Evolutionary conservation across 2,888 invertebrate species (phyloP).

Genomic region (Drosophila testacea): DNA sequence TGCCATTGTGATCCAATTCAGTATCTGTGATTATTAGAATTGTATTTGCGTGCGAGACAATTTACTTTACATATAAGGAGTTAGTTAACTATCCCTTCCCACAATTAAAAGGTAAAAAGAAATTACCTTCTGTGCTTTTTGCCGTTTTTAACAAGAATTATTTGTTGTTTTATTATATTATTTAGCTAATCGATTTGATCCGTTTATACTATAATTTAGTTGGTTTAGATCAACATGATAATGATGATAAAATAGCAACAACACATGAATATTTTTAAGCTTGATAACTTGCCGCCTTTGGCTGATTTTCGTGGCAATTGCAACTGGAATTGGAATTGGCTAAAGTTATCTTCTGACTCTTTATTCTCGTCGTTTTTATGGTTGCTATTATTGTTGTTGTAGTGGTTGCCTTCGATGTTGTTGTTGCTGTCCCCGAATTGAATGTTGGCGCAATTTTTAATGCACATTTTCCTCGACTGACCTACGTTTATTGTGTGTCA

Average conservation of each 20-base stretch:
- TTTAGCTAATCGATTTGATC: constrained; percentile 6
- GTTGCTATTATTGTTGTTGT: constrained; percentile 19
- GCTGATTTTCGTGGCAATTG: constrained; percentile 56
- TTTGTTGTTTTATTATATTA: constrained; percentile 11
- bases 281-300: constrained; percentile 53
- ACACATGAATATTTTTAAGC: constrained; percentile 72
- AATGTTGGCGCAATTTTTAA: constrained; percentile 64
- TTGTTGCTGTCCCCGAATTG: constrained; percentile 43
- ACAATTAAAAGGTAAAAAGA: constrained; percentile 27
- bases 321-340: constrained; percentile 54
- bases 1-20: not conserved
- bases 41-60: not conserved
- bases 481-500: constrained; percentile 42
- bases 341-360: constrained; percentile 41
- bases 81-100: not conserved
- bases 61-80: not conserved
- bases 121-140: constrained; percentile 50
- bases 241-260: constrained; percentile 74
- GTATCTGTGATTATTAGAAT: not conserved
- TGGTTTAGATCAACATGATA: constrained; percentile 58
- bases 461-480: constrained; percentile 70
- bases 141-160: constrained; percentile 9
- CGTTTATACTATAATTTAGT: not conserved
- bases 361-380: constrained; percentile 21
- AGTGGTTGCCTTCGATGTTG: constrained; percentile 19